These are phyloP conservation scores for Procavia capensis DNA, from an alignment of 2,113 vertebrate species.

Conservation along the genomic window DNA sequence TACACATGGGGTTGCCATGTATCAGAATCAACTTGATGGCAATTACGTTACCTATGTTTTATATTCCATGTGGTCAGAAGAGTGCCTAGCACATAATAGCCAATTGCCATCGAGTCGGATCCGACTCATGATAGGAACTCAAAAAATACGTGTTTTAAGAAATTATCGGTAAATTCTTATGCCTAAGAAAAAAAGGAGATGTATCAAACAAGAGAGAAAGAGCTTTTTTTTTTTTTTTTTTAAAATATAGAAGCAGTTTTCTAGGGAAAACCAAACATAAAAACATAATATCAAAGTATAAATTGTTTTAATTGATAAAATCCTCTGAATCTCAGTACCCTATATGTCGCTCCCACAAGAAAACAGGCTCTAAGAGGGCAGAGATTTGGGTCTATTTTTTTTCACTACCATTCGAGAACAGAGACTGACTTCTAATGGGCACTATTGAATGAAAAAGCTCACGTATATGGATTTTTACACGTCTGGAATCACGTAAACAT, in stretches of 20 bases:
- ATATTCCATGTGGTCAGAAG: neutral
- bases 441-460: neutral
- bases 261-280: neutral
- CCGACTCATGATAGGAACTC: neutral
- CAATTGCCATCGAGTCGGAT: no score
- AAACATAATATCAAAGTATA: neutral
- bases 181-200: neutral
- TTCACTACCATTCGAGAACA: neutral
- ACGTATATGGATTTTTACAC: neutral
- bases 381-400: neutral
- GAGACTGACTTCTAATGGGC: neutral
- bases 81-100: neutral
- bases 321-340: neutral
- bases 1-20: neutral
- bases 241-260: neutral
- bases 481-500: neutral
- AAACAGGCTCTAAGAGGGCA: neutral
- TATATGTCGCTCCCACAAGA: neutral
- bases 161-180: neutral
- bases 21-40: neutral
- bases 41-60: neutral
- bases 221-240: neutral
- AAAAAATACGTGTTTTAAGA: neutral
- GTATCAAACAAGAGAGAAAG: neutral
- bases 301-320: neutral